Percentiles rank a stretch among this genome's conserved stretches.
These are phyloP conservation scores for Colaptes auratus DNA, from an alignment of 2,113 vertebrate species.

Conservation along the genomic window DNA sequence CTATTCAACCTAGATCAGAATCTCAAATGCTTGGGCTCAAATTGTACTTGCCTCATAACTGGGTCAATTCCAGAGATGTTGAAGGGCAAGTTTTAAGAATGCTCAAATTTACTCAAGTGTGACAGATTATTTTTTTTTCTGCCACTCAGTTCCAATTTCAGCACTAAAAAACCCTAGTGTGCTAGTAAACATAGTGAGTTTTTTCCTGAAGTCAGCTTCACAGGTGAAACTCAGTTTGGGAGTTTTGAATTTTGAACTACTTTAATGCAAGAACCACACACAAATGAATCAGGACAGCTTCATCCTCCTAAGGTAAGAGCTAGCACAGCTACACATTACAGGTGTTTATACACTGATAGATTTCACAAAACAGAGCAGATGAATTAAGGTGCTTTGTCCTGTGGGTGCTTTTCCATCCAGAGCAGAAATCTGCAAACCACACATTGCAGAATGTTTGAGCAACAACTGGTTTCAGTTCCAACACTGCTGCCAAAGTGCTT, in stretches of 20 bases:
- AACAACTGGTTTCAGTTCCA: constrained; percentile 17
- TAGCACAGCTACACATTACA: neutral
- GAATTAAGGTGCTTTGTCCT: neutral
- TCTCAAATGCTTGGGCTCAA: neutral
- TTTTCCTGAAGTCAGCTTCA: neutral
- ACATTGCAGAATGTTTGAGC: neutral
- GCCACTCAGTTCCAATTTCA: neutral
- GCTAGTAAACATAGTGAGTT: neutral
- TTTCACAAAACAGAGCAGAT: neutral
- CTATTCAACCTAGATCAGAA: neutral
- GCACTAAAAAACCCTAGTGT: neutral
- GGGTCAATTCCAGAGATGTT: neutral
- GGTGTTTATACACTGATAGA: neutral
- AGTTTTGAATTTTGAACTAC: neutral
- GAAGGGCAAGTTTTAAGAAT: neutral
- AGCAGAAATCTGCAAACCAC: neutral
- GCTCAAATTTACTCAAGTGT: neutral
- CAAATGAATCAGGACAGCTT: neutral
- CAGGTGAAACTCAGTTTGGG: neutral
- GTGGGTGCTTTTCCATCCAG: neutral
- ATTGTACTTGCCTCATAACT: neutral
- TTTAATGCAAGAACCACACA: neutral
- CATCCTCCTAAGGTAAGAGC: neutral
- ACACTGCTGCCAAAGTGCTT: constrained; percentile 1
- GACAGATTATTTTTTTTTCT: neutral